phyloP scores from a whole-genome alignment of 2,797 vertebrate genomes.

The Rhinatrema bivittatum region DNA sequence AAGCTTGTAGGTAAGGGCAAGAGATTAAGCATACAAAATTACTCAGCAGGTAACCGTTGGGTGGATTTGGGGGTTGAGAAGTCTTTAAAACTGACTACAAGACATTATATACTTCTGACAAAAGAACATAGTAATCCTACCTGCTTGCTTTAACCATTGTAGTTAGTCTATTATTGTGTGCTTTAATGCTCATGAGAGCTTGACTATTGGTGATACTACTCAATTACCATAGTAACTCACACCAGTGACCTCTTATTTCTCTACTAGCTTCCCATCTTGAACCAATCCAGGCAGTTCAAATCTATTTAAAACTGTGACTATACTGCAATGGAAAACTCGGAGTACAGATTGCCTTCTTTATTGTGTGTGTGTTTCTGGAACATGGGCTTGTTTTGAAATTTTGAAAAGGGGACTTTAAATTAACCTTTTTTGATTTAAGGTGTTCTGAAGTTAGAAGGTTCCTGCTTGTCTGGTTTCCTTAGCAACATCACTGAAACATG shows the following conservation, averaged over 20 bases:
- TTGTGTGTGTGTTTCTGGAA: constrained; percentile 46
- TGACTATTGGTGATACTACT: constrained; percentile 82
- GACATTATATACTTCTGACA: constrained; percentile 94
- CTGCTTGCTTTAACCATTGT: constrained; percentile 91
- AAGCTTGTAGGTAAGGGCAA: constrained; percentile 62
- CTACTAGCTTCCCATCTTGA: constrained; percentile 48
- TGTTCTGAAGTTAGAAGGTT: constrained; percentile 52
- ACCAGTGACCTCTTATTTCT: constrained; percentile 68
- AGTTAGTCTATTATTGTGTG: constrained; percentile 83
- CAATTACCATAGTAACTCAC: constrained; percentile 97
- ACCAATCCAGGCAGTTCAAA: constrained; percentile 58
- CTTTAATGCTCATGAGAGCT: constrained; percentile 83
- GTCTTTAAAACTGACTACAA: constrained; percentile 93
- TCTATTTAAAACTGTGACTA: constrained; percentile 59
- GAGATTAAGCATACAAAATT: constrained; percentile 79
- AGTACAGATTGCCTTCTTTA: constrained; percentile 28
- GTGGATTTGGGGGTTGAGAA: constrained; percentile 76
- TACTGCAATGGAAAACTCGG: constrained; percentile 31
- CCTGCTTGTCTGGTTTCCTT: constrained; percentile 18
- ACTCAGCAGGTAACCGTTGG: constrained; percentile 69
- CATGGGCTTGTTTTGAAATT: constrained; percentile 44
- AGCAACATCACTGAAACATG: neutral
- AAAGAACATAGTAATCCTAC: constrained; percentile 93
- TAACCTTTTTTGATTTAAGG: constrained; percentile 48
- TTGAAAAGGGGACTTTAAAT: constrained; percentile 53